Conservation (phyloP, 2,797 vertebrate species). For the Semotilus atromaculatus region DNA sequence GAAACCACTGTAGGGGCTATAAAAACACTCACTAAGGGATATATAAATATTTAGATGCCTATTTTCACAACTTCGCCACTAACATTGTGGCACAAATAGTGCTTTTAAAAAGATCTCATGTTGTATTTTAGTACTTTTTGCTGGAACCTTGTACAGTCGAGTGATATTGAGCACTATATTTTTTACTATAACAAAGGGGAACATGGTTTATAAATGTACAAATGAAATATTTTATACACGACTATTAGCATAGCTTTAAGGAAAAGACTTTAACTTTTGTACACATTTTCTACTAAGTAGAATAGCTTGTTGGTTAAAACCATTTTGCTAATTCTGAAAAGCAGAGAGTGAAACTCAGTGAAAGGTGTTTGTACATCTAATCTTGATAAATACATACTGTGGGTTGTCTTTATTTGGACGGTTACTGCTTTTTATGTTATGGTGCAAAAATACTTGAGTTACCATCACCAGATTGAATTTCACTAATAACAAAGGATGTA, state of each 20-base stretch:
- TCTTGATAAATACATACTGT: neutral
- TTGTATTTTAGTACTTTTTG: conserved; percentile 69
- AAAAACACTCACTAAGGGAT: conserved; percentile 49
- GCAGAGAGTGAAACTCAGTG: conserved; percentile 57
- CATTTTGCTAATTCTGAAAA: conserved; percentile 73
- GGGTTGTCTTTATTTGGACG: conserved; percentile 37
- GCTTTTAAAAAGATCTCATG: conserved; percentile 72
- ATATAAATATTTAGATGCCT: conserved; percentile 62
- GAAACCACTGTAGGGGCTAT: conserved; percentile 39
- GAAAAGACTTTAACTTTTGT: conserved; percentile 63
- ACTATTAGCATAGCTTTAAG: conserved; percentile 82
- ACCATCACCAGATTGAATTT: neutral
- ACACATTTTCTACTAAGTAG: conserved; percentile 87
- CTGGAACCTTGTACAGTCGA: conserved; percentile 79
- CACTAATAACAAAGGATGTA: conserved; percentile 7
- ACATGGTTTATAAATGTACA: conserved; percentile 87
- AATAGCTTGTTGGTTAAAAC: conserved; percentile 75
- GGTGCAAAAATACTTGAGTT: neutral
- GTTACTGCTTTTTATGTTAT: neutral
- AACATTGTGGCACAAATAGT: conserved; percentile 68
- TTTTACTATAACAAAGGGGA: conserved; percentile 74
- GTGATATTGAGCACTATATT: conserved; percentile 80
- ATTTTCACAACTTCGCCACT: conserved; percentile 62
- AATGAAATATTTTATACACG: conserved; percentile 86
- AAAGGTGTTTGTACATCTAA: conserved; percentile 32